Conservation (phyloP, 23 tunicate species). For the Halocynthia roretzi region DNA sequence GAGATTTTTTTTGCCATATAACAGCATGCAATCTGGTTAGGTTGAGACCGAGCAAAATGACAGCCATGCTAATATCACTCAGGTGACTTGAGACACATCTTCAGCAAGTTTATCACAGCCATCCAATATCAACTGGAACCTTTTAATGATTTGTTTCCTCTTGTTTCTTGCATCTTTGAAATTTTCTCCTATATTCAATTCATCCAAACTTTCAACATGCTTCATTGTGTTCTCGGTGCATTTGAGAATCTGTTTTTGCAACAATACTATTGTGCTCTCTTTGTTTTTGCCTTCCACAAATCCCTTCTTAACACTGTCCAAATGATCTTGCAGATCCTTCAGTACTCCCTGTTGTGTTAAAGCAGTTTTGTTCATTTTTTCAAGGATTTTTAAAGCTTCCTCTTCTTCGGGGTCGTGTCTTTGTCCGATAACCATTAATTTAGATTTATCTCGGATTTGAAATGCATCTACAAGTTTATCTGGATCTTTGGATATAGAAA, state of each 20-base stretch:
- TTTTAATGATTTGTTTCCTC: conserved; percentile 33
- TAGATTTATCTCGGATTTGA: conserved; percentile 27
- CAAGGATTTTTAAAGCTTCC: conserved; percentile 25
- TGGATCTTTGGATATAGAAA: conserved; percentile 36
- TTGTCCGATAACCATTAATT: conserved; percentile 58
- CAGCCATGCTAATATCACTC: no score
- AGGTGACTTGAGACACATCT: background rate
- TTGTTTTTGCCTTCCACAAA: conserved; percentile 23
- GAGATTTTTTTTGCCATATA: no score
- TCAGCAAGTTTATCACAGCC: conserved; percentile 35
- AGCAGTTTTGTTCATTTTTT: conserved; percentile 19
- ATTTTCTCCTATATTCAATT: conserved; percentile 22
- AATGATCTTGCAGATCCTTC: conserved; percentile 10
- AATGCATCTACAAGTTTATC: conserved; percentile 27
- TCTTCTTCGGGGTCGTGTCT: conserved; percentile 52
- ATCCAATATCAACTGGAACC: conserved; percentile 28
- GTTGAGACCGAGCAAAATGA: no score
- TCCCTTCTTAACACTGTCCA: conserved; percentile 37
- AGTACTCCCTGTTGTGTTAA: background rate
- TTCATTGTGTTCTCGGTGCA: conserved; percentile 25
- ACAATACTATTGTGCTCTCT: conserved; percentile 21
- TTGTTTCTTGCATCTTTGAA: conserved; percentile 39
- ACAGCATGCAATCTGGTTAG: no score
- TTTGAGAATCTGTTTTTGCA: conserved; percentile 14
- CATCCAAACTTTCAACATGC: conserved; percentile 38